These are phyloP conservation scores for Idaea dimidiata DNA, from an alignment of 2,888 invertebrate species.

Conservation along the genomic window DNA sequence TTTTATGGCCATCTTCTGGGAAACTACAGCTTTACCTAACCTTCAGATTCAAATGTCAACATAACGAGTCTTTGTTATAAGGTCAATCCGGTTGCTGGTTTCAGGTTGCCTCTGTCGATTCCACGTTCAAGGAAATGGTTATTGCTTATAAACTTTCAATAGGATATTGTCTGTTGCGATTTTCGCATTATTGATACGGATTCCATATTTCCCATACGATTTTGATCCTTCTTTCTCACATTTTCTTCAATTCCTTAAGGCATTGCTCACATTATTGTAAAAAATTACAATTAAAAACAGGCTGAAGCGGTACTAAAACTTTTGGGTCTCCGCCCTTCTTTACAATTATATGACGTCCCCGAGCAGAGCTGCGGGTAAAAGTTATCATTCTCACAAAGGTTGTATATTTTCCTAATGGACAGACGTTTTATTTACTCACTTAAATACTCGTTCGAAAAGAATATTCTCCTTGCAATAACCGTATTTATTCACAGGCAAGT, in stretches of 20 bases:
- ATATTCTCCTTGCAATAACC: neutral
- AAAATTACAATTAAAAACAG: neutral
- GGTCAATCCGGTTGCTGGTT: conserved; percentile 21
- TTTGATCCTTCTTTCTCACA: conserved; percentile 7
- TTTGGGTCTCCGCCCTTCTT: neutral
- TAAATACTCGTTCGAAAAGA: neutral
- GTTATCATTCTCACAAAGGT: neutral
- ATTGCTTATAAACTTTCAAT: conserved; percentile 22
- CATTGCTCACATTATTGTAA: neutral
- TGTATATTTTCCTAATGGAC: neutral
- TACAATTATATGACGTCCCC: neutral
- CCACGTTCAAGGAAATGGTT: conserved; percentile 26
- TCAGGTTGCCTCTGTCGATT: conserved; percentile 24
- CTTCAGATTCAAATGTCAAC: conserved; percentile 20
- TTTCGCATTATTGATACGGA: neutral
- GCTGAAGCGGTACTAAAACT: neutral
- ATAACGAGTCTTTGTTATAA: conserved; percentile 26
- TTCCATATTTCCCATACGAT: conserved; percentile 15
- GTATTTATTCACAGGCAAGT: neutral
- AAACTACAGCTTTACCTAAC: conserved; percentile 7
- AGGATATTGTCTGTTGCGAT: conserved; percentile 19
- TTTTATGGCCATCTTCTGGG: neutral
- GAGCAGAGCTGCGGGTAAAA: neutral
- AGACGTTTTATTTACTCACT: neutral
- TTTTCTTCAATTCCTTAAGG: neutral